Conservation (phyloP, 1,140 invertebrate species). For the Megathymus violae region DNA sequence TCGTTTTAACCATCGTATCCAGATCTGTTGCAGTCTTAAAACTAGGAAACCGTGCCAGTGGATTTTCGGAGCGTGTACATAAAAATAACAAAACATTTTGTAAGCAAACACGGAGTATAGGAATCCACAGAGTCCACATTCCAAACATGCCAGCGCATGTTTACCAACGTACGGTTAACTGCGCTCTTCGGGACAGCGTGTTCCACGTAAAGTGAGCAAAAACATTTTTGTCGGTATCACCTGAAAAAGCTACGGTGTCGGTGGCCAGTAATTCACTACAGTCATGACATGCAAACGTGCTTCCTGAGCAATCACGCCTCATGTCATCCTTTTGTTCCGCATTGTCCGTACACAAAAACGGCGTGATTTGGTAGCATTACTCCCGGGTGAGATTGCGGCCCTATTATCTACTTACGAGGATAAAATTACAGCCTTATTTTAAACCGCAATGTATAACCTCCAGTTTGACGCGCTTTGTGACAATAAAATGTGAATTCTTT, state of each 20-base stretch:
- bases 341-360: constrained; percentile 59
- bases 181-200: constrained; percentile 41
- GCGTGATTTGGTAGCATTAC: constrained; percentile 58
- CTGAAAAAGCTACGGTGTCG: constrained; percentile 57
- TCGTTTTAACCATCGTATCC: constrained; percentile 17
- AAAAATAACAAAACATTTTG: constrained; percentile 40
- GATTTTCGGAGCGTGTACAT: constrained; percentile 2
- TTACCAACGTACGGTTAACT: constrained; percentile 65
- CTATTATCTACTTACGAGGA: constrained; percentile 34
- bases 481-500: constrained; percentile 24
- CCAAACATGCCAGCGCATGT: constrained; percentile 66
- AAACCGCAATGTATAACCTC: constrained; percentile 28
- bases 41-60: constrained; percentile 13
- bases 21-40: constrained; percentile 16
- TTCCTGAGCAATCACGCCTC: constrained; percentile 72
- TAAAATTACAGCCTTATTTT: constrained; percentile 35
- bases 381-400: constrained; percentile 26
- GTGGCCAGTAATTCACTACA: constrained; percentile 66
- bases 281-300: constrained; percentile 69
- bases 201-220: constrained; percentile 8
- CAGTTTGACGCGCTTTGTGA: constrained; percentile 28
- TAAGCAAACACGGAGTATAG: constrained; percentile 39
- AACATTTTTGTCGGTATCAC: constrained; percentile 61
- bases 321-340: constrained; percentile 64
- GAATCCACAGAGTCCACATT: constrained; percentile 46